Evolutionary conservation across 2,797 vertebrate genomes (phyloP).

Genomic region (Cossypha caffra): DNA sequence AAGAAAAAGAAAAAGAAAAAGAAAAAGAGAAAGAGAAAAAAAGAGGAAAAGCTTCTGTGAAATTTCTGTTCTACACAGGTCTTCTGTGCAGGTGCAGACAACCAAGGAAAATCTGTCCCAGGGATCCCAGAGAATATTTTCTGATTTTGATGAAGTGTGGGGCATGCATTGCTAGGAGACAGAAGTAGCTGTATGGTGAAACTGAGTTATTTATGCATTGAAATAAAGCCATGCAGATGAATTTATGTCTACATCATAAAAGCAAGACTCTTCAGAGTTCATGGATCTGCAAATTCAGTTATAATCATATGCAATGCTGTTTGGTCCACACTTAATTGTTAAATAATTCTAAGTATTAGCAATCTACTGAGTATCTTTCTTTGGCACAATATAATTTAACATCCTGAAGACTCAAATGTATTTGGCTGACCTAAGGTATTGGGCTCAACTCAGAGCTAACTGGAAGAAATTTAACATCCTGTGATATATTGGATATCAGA

Average conservation of each 20-base stretch:
- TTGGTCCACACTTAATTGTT: neutral
- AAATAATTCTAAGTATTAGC: neutral
- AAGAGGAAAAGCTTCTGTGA: neutral
- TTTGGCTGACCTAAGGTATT: constrained; percentile 41
- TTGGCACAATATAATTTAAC: neutral
- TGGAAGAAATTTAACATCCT: constrained; percentile 42
- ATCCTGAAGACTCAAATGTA: neutral
- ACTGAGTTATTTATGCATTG: neutral
- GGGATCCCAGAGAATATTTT: neutral
- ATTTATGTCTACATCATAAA: neutral
- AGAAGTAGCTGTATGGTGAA: neutral
- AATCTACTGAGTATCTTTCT: neutral
- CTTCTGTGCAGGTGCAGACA: neutral
- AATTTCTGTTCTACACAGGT: neutral
- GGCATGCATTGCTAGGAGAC: neutral
- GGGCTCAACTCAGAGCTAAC: constrained; percentile 24
- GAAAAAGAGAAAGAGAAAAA: neutral
- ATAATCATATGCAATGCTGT: neutral
- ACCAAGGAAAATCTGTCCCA: neutral
- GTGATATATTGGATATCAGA: constrained; percentile 8
- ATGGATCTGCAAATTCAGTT: neutral
- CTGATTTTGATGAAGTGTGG: neutral
- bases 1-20: too few species aligned
- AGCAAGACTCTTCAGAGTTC: neutral
- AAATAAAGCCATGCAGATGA: neutral